Evolutionary conservation across 2,888 invertebrate genomes (phyloP).

Genomic region (Cataglyphis cursor): DNA sequence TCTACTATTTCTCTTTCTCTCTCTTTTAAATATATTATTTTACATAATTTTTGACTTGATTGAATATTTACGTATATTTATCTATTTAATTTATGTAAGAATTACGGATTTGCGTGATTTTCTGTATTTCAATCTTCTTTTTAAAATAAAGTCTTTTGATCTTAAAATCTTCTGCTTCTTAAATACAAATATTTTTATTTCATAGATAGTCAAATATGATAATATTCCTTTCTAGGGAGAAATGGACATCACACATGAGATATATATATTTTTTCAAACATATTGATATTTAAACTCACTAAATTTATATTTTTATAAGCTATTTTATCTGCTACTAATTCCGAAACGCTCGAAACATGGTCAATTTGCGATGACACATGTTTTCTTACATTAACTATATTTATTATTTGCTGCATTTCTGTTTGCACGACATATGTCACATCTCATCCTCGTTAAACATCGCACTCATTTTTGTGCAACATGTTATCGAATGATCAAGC

Average conservation of each 20-base stretch:
- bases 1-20: neutral
- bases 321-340: neutral
- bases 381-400: conserved; percentile 20
- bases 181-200: neutral
- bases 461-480: neutral
- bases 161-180: neutral
- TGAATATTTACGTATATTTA: neutral
- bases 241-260: neutral
- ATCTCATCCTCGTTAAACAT: conserved; percentile 34
- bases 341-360: neutral
- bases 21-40: neutral
- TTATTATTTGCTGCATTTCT: neutral
- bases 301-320: neutral
- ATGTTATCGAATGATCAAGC: conserved; percentile 1
- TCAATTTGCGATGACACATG: neutral
- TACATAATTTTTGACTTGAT: neutral
- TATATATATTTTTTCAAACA: neutral
- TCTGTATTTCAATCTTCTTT: neutral
- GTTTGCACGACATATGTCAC: conserved; percentile 25
- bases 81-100: conserved; percentile 15
- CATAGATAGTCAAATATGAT: neutral
- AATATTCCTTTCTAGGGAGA: neutral
- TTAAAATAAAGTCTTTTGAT: neutral
- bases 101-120: neutral
- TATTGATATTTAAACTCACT: neutral